phyloP scores from a whole-genome alignment of 2,888 invertebrate genomes.

The Prionchulus punctatus region DNA sequence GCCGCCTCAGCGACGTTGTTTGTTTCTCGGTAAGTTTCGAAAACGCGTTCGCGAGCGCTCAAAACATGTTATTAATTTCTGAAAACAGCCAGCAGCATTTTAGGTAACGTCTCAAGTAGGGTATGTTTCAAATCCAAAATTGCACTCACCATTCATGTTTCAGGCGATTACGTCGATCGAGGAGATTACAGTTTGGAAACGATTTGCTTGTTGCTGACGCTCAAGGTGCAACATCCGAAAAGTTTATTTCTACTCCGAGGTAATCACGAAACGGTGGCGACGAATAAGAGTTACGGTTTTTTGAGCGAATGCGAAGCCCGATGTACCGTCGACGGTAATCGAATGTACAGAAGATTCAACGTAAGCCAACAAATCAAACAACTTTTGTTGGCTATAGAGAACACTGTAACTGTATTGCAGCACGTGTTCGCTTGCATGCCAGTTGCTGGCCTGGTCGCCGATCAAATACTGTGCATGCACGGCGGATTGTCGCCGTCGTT shows the following conservation, averaged over 20 bases:
- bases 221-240: neutral
- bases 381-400: too few species aligned
- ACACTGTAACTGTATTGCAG: neutral
- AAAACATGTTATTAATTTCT: too few species aligned
- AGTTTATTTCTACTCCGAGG: neutral
- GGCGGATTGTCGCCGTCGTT: neutral
- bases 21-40: too few species aligned
- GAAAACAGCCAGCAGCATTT: too few species aligned
- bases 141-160: neutral
- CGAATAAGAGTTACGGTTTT: constrained; percentile 1
- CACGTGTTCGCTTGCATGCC: neutral
- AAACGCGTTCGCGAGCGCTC: too few species aligned
- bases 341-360: neutral
- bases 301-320: neutral
- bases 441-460: neutral
- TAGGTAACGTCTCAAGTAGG: too few species aligned
- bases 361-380: too few species aligned
- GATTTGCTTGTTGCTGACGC: neutral
- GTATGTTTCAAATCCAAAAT: too few species aligned
- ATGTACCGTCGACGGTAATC: neutral
- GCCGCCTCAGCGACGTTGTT: neutral
- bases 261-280: too few species aligned
- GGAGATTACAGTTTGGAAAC: neutral
- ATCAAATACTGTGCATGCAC: constrained; percentile 1
- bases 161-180: constrained; percentile 1